A percentile compares a stretch with the other conserved stretches of the same genome.
Conservation (phyloP, 2,113 vertebrate species). For the Calyptomena viridis region DNA sequence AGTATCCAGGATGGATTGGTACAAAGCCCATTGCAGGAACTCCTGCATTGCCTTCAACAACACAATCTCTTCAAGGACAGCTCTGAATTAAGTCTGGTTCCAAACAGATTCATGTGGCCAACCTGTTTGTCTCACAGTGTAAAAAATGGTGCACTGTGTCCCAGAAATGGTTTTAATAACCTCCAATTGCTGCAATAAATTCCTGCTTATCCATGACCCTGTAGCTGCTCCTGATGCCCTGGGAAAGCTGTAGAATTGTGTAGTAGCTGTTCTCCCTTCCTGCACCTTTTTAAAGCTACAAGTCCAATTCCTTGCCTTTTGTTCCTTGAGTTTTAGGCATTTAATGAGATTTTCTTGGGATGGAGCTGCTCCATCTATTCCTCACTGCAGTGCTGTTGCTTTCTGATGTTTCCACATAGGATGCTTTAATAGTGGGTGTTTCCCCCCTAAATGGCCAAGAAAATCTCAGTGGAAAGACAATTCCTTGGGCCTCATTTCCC, state of each 20-base stretch:
- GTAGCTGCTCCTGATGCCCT: not conserved
- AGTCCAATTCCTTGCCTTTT: not conserved
- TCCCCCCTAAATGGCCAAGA: not conserved
- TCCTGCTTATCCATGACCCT: not conserved
- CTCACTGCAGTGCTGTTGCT: not conserved
- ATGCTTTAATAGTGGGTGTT: not conserved
- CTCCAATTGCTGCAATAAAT: not conserved
- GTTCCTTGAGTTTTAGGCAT: not conserved
- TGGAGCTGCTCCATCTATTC: not conserved
- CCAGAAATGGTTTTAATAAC: slow-evolving; percentile 10
- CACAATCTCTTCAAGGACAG: not conserved
- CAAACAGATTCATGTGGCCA: not conserved
- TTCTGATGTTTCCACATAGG: not conserved
- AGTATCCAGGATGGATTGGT: slow-evolving; percentile 51
- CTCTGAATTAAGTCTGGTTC: not conserved
- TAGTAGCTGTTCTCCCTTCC: not conserved
- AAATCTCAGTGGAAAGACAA: not conserved
- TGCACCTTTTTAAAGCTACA: not conserved
- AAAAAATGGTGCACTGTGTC: not conserved
- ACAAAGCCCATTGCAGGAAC: slow-evolving; percentile 10
- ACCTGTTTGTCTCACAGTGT: not conserved
- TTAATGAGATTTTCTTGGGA: not conserved
- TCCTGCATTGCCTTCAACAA: slow-evolving; percentile 8
- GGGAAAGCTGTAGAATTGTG: not conserved
- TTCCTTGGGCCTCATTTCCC: not conserved